Base-by-base conservation (phyloP, 2,113 vertebrate genomes). In the Smithornis capensis region DNA sequence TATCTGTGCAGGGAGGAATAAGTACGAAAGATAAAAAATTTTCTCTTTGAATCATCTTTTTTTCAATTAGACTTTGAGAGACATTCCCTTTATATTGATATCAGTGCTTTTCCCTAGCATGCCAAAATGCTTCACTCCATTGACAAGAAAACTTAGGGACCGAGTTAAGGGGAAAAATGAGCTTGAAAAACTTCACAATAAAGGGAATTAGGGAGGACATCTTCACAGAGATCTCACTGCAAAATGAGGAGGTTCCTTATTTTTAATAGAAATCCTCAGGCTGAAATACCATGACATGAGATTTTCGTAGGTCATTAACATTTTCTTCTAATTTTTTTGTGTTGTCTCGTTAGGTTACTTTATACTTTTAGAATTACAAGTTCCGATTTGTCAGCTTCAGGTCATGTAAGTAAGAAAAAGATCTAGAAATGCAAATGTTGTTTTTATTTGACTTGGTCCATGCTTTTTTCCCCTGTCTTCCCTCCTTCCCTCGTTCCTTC, bases 391-490 rank as follows among this genome's bases (percentile, higher is more conserved):
- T 24, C 29, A 44, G 4, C 6, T 65, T 80, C 47, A 56, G 79
- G 31, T 57, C 7, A 38, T 24, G 8, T 50, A 89, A 71, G 29
- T 86, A 65, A 33, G 22, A 65, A 89, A 86, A 74, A 55, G 19
- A 49, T 71, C 5, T 35, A 78, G 10, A 5, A 12, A 24, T 27
- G 7, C 12, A 80, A 62, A 65, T 62, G 6, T 60, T 2, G n/a
- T 42, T 73, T 69, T 4, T 60, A 2, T 55, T 86, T 70, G 44
- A 24, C 19, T 63, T 55, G 10, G 9, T 57, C 53, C 62, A 16
- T 71, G 8, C 2, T 40, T 57, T 50, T 38, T 37, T 0, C 1
- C 6, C 0, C 8, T 2, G 2, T n/a, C n/a, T n/a, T n/a, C n/a
- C n/a, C n/a, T n/a, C n/a, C n/a, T n/a, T n/a, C n/a, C n/a, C n/a